Conservation (phyloP, 2,888 invertebrate species). For the Acrobasis repandana region DNA sequence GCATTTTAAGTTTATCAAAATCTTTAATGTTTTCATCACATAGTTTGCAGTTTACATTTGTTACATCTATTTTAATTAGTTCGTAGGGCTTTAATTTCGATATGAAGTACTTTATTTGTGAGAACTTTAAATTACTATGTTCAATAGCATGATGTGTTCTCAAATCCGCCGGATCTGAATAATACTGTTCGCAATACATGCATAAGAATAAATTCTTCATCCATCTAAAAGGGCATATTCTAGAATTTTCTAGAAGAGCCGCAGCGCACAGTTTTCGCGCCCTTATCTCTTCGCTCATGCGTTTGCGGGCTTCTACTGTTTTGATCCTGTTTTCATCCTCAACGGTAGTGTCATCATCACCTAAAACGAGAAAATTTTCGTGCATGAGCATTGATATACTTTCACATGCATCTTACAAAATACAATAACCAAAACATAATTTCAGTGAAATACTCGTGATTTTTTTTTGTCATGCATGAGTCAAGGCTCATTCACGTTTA, state of each 20-base stretch:
- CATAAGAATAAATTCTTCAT: slow-evolving; percentile 66
- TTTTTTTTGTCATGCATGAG: neutral
- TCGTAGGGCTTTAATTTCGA: slow-evolving; percentile 62
- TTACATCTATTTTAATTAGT: slow-evolving; percentile 66
- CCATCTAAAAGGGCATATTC: slow-evolving; percentile 72
- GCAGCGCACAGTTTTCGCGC: slow-evolving; percentile 55
- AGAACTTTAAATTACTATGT: slow-evolving; percentile 41
- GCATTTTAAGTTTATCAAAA: slow-evolving; percentile 53
- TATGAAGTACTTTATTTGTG: slow-evolving; percentile 51
- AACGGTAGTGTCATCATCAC: slow-evolving; percentile 49
- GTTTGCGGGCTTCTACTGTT: slow-evolving; percentile 19
- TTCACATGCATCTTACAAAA: slow-evolving; percentile 32
- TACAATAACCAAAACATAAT: neutral
- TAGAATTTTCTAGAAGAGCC: slow-evolving; percentile 59
- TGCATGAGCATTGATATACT: slow-evolving; percentile 44
- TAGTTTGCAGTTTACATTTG: slow-evolving; percentile 58
- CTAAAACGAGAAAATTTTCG: slow-evolving; percentile 69
- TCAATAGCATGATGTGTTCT: slow-evolving; percentile 49
- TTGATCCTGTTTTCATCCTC: slow-evolving; percentile 28
- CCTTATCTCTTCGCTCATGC: slow-evolving; percentile 47
- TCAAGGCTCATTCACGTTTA: slow-evolving; percentile 18
- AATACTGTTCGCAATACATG: slow-evolving; percentile 64
- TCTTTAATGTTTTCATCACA: slow-evolving; percentile 50
- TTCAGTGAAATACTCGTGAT: neutral
- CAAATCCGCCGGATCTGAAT: slow-evolving; percentile 54